Evolutionary conservation across 2,113 vertebrate genomes (phyloP), one percentile per base, ranked within the genome.

Genomic region (Pseudois nayaur): DNA sequence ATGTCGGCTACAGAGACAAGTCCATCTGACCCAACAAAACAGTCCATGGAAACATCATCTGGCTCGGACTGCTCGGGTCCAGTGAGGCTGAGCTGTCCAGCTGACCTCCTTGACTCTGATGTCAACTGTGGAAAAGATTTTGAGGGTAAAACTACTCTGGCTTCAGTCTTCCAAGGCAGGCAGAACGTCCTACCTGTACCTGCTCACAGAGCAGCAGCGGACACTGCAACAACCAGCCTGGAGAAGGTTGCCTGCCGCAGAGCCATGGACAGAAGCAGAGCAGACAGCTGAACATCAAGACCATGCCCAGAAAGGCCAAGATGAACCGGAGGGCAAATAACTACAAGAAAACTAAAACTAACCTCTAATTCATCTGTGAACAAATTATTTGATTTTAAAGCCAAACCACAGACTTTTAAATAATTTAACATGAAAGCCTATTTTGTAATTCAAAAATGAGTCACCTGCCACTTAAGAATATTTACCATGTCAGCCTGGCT

Each of bases 361-460:
- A 31, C 16, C 25, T 55, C 60, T 36, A 43, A 60, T 55, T 87
- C 16, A 74, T 33, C 85, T 54, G 27, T 15, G 90, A 92, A 59
- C 36, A 59, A 57, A n/a, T 29, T 55, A 33, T 3, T 64, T 83
- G 62, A 83, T 95, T 95, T 95, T 71, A 59, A 93, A 97, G 54
- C 31, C 50, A 96, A 97, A 83, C 13, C 62, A 96, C 14, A 87
- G n/a, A 54, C 21, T 36, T 79, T 90, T 90, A 21, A 87, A 48
- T 85, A 95, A 60, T 36, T 36, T 54, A 86, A 40, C 43, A 60
- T 1, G n/a, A 92, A 81, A 90, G 78, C 13, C 85, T 45, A 71
- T 48, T 90, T 95, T 94, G 57, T 50, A 36, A 90, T 88, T 94
- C 36, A 45, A 83, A 93, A 97, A 59, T 40, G 31, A 92, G 89